Conservation (phyloP, 2,888 invertebrate species). For the Nymphalis urticae region DNA sequence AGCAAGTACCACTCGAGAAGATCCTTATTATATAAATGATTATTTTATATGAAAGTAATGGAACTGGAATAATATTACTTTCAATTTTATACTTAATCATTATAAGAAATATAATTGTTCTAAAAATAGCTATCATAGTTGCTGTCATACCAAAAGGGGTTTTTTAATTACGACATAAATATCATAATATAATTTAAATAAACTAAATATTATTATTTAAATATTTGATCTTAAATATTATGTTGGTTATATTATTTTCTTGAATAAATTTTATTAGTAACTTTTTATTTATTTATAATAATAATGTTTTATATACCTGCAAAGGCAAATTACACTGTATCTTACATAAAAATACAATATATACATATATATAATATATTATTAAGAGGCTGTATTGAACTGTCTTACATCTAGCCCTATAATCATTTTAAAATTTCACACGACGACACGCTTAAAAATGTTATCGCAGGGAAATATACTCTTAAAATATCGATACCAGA, state of each 20-base stretch:
- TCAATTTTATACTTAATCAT: too few species aligned
- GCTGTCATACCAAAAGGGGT: neutral
- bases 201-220: too few species aligned
- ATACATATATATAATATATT: slow-evolving; percentile 43
- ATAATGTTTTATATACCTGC: too few species aligned
- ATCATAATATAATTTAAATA: too few species aligned
- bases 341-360: slow-evolving; percentile 38
- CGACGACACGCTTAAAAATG: slow-evolving; percentile 66
- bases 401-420: slow-evolving; percentile 60
- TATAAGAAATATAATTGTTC: too few species aligned
- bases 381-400: slow-evolving; percentile 42
- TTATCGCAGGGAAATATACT: slow-evolving; percentile 62
- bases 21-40: neutral
- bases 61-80: too few species aligned
- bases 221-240: slow-evolving; percentile 15
- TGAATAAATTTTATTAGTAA: too few species aligned
- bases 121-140: too few species aligned
- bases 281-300: too few species aligned
- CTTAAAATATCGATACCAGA: slow-evolving; percentile 53
- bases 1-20: neutral
- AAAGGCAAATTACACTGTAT: slow-evolving; percentile 12
- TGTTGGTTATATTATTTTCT: too few species aligned
- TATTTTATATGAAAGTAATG: too few species aligned
- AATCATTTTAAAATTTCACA: slow-evolving; percentile 75
- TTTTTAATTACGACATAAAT: neutral